phyloP scores from a whole-genome alignment of 2,113 vertebrate genomes.

The Shinisaurus crocodilurus region DNA sequence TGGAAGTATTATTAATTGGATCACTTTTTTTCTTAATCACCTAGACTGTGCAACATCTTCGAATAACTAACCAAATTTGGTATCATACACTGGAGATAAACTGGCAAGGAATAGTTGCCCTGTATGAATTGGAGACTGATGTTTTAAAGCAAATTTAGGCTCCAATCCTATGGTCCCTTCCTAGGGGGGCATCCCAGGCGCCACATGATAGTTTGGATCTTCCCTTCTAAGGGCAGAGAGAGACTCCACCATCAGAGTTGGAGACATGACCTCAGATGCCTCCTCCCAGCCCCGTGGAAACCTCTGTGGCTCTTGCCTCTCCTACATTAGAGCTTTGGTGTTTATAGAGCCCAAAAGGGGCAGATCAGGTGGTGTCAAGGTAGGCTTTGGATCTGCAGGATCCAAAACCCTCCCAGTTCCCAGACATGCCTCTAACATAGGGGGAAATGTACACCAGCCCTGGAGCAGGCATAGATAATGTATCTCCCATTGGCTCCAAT shows the following conservation, averaged over 20 bases:
- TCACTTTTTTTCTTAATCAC: conserved; percentile 23
- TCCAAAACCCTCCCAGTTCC: not conserved
- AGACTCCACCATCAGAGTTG: not conserved
- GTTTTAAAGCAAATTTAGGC: not conserved
- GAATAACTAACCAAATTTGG: not conserved
- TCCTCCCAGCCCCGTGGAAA: not conserved
- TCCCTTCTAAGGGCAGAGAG: not conserved
- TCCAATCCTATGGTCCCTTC: not conserved
- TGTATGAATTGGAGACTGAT: not conserved
- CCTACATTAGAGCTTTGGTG: not conserved
- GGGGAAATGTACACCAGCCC: not conserved
- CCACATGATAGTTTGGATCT: not conserved
- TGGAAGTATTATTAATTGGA: conserved; percentile 14
- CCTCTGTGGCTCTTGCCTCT: not conserved
- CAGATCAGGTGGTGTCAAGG: not conserved
- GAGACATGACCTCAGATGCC: not conserved
- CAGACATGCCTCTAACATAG: too few species aligned
- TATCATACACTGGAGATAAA: not conserved
- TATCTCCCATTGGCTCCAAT: not conserved
- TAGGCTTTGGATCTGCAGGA: not conserved
- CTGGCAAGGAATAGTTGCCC: not conserved
- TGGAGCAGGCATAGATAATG: not conserved
- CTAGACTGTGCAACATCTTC: not conserved
- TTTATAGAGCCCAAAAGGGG: not conserved
- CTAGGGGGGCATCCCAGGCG: not conserved